Percentiles rank a stretch among this genome's conserved stretches.
phyloP scores from a whole-genome alignment of 2,797 vertebrate species.

The Cynopterus sphinx region DNA sequence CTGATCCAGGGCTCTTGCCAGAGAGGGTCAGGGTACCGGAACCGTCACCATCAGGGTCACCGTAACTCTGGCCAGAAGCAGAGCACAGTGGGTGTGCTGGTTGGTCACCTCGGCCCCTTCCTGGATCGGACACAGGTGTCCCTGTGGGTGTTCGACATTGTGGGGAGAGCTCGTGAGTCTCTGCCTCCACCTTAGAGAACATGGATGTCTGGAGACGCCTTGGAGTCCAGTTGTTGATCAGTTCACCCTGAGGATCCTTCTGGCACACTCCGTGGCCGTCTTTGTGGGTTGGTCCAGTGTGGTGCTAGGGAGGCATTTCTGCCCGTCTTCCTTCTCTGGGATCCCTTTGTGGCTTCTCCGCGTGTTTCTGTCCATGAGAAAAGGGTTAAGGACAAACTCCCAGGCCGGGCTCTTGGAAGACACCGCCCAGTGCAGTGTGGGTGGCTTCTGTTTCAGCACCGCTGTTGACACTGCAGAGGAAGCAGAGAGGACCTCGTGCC shows the following conservation, averaged over 20 bases:
- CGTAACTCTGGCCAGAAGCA: neutral
- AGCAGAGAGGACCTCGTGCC: fast-evolving
- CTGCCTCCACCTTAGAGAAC: neutral
- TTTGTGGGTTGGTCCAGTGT: neutral
- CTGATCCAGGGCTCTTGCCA: neutral
- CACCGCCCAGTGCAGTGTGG: fast-evolving
- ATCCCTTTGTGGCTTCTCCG: neutral
- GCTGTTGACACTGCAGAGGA: neutral
- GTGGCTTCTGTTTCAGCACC: neutral
- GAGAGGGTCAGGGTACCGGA: neutral
- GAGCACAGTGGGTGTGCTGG: neutral
- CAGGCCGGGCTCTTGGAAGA: neutral
- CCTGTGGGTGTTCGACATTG: neutral
- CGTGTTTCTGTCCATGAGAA: neutral
- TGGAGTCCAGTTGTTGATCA: neutral
- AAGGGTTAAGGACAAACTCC: neutral
- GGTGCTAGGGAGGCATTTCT: fast-evolving
- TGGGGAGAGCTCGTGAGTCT: neutral
- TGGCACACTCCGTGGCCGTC: neutral
- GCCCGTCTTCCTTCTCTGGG: neutral
- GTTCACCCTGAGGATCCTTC: neutral
- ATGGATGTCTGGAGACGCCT: neutral
- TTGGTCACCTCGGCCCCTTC: neutral
- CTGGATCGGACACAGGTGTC: neutral
- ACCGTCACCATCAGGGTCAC: fast-evolving